Evolutionary conservation across 2,888 invertebrate genomes (phyloP).

Genomic region (Raillietiella orientalis): DNA sequence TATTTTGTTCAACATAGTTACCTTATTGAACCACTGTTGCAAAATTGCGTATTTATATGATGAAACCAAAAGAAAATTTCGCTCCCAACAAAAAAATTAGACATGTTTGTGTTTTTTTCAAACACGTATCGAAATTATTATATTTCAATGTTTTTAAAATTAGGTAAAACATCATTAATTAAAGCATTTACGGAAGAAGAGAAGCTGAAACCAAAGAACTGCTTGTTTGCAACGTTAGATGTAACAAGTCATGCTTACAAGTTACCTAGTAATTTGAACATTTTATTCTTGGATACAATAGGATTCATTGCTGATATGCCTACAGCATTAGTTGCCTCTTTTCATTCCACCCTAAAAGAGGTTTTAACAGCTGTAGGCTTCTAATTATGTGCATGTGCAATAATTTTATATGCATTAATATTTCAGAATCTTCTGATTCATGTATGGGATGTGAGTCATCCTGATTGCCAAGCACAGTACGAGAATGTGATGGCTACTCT

Average conservation of each 20-base stretch:
- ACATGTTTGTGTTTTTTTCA: too few species aligned
- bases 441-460: slow-evolving; percentile 40
- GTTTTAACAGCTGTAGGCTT: slow-evolving; percentile 27
- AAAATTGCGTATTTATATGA: too few species aligned
- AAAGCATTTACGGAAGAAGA: slow-evolving; percentile 35
- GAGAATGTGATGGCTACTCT: slow-evolving; percentile 32
- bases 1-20: too few species aligned
- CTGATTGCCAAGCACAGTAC: slow-evolving; percentile 28
- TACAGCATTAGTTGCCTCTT: slow-evolving; percentile 37
- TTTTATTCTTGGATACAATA: slow-evolving; percentile 47
- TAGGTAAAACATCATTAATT: slow-evolving; percentile 38
- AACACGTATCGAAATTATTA: neutral
- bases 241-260: slow-evolving; percentile 37
- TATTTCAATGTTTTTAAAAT: neutral
- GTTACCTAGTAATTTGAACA: slow-evolving; percentile 27
- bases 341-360: slow-evolving; percentile 45
- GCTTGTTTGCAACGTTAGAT: slow-evolving; percentile 55
- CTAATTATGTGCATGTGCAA: slow-evolving; percentile 3
- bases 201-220: slow-evolving; percentile 27
- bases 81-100: too few species aligned
- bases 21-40: too few species aligned
- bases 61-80: too few species aligned
- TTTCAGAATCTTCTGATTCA: slow-evolving; percentile 41
- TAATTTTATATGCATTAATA: slow-evolving; percentile 4
- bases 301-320: slow-evolving; percentile 63